Percentiles rank a stretch among this genome's conserved stretches.
These are phyloP conservation scores for cat (Felis catus) DNA, from an alignment of 2,113 vertebrate genomes.

Conservation along the genomic window F.catus_Fca126_mat1.0 CM031416.1:19375501-19376000, in stretches of 20 bases:
- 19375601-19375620: background rate
- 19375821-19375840: background rate
- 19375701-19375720: background rate
- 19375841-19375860: background rate
- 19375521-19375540: background rate
- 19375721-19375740: background rate
- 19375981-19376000: background rate
- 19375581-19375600: background rate
- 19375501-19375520: background rate
- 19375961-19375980: background rate
- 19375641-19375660: background rate
- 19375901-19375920: background rate
- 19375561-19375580: background rate
- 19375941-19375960: background rate
- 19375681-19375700: background rate
- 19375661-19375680: background rate
- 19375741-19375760: background rate
- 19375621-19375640: background rate
- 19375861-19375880: background rate
- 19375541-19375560: background rate
- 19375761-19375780: background rate
- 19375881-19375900: background rate
- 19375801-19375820: background rate
- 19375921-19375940: background rate
- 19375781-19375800: background rate